Conservation (phyloP, 2,888 invertebrate genomes). For the Drosophila lutescens region DNA sequence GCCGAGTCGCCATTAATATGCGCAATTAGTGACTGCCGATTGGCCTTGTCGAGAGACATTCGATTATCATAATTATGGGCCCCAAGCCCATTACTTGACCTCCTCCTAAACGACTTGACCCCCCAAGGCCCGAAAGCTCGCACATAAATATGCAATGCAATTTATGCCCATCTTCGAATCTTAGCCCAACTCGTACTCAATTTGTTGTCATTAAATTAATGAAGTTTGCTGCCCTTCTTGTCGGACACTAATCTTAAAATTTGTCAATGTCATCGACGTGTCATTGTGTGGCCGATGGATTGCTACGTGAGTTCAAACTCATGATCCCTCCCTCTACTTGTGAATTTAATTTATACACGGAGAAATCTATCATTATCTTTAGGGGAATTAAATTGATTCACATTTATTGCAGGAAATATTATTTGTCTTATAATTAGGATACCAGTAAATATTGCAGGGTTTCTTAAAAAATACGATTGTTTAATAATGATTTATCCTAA, state of each 20-base stretch:
- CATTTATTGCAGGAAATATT: too few species aligned
- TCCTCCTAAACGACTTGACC: neutral
- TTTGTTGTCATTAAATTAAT: constrained; percentile 72
- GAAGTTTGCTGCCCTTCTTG: constrained; percentile 43
- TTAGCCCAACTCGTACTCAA: constrained; percentile 48
- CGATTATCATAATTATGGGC: constrained; percentile 72
- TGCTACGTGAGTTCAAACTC: constrained; percentile 35
- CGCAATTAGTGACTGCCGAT: constrained; percentile 63
- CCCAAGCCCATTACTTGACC: constrained; percentile 47
- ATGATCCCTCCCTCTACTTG: neutral
- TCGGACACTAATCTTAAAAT: constrained; percentile 59
- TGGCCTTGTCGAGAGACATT: constrained; percentile 63
- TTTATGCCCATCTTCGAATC: constrained; percentile 38
- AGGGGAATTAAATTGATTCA: neutral
- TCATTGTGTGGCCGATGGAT: constrained; percentile 34
- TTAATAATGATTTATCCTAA: too few species aligned
- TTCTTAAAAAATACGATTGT: too few species aligned
- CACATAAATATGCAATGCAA: constrained; percentile 63
- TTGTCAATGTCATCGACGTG: constrained; percentile 51
- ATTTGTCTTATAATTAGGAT: too few species aligned
- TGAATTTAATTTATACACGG: constrained; percentile 37
- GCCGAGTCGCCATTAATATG: constrained; percentile 55
- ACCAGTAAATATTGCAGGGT: too few species aligned
- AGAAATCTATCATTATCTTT: neutral
- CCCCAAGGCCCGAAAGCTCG: constrained; percentile 4